Evolutionary conservation across 2,888 invertebrate species (phyloP).

Genomic region (Euproctis similis): DNA sequence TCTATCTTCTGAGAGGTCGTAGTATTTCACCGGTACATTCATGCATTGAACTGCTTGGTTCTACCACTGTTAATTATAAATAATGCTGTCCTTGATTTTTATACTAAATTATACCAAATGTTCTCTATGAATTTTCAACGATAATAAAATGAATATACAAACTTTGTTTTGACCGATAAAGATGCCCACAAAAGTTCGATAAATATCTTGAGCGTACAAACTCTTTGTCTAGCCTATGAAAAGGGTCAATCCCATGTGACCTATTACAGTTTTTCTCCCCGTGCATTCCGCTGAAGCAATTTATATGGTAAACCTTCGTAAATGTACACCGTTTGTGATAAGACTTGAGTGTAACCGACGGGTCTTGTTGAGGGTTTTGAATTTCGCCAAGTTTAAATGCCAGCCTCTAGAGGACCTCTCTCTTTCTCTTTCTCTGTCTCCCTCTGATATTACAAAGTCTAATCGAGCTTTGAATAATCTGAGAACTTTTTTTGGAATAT

Average conservation of each 20-base stretch:
- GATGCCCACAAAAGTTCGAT: constrained; percentile 17
- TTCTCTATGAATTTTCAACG: constrained; percentile 5
- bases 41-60: no score
- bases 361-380: constrained; percentile 18
- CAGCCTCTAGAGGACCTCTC: constrained; percentile 18
- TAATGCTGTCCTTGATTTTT: no score
- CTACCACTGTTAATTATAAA: no score
- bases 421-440: constrained; percentile 9
- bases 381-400: constrained; percentile 26
- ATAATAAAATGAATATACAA: constrained; percentile 17
- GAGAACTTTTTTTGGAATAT: constrained; percentile 12
- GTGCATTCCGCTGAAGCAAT: constrained; percentile 49
- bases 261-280: constrained; percentile 42
- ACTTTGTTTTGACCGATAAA: no score
- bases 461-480: constrained; percentile 22
- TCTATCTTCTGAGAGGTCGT: no score
- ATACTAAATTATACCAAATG: no score
- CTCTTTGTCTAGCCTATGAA: constrained; percentile 19
- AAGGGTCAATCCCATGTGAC: constrained; percentile 44
- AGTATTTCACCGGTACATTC: no score
- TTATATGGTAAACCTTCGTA: constrained; percentile 55
- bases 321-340: constrained; percentile 44
- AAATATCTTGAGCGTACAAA: constrained; percentile 19
- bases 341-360: constrained; percentile 22
- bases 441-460: constrained; percentile 16